Percentiles rank a stretch among this genome's conserved stretches.
These are phyloP conservation scores for Cantharis rufa DNA, from an alignment of 2,888 invertebrate species.

Conservation along the genomic window DNA sequence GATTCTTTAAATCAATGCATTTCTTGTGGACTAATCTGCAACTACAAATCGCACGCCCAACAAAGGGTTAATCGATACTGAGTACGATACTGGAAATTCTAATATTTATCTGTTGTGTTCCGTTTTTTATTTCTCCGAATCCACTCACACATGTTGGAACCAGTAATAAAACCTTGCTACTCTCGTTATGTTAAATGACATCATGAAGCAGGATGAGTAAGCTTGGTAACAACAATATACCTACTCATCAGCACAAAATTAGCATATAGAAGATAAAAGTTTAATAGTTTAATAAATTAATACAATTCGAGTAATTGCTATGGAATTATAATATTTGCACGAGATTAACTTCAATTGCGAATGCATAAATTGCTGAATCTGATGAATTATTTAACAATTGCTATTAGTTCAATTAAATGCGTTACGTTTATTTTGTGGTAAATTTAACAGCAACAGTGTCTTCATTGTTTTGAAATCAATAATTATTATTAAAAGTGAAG, in stretches of 20 bases:
- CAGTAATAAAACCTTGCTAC: constrained; percentile 19
- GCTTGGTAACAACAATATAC: neutral
- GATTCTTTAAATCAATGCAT: too few species aligned
- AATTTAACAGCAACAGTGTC: neutral
- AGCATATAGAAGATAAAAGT: neutral
- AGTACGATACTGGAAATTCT: neutral
- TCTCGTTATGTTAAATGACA: constrained; percentile 24
- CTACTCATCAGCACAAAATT: neutral
- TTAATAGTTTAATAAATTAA: neutral
- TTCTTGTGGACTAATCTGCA: too few species aligned
- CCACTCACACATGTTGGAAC: constrained; percentile 20
- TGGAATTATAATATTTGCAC: neutral
- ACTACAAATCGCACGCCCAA: too few species aligned
- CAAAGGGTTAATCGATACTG: too few species aligned
- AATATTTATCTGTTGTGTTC: neutral
- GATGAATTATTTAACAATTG: neutral
- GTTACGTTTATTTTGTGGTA: neutral
- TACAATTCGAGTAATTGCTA: neutral
- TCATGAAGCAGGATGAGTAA: constrained; percentile 25
- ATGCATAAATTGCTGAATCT: neutral
- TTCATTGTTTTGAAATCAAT: neutral
- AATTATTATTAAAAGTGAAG: neutral
- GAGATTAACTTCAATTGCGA: neutral
- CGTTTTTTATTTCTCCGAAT: constrained; percentile 24
- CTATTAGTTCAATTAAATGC: neutral